These are phyloP conservation scores for Scomberomorus guttatus DNA, from an alignment of 2,797 vertebrate species.

Conservation along the genomic window DNA sequence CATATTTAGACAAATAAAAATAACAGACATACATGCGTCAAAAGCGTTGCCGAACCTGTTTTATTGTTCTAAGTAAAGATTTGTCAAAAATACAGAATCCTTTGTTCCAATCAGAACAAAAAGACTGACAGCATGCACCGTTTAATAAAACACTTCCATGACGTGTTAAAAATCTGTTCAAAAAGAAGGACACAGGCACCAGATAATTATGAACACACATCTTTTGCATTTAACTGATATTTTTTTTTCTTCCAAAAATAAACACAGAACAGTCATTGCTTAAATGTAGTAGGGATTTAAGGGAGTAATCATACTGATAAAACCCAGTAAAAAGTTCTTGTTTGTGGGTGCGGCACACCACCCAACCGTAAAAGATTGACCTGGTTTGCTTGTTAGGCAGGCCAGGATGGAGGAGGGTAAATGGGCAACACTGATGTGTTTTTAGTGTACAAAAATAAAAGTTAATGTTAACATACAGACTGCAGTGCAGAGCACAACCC, in stretches of 20 bases:
- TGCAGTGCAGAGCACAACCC: slow-evolving; percentile 27
- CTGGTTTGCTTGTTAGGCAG: slow-evolving; percentile 23
- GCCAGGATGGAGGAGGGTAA: slow-evolving; percentile 51
- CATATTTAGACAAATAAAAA: background rate
- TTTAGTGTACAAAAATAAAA: slow-evolving; percentile 77
- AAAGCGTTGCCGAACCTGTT: slow-evolving; percentile 64
- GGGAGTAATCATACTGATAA: slow-evolving; percentile 82
- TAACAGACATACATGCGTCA: background rate
- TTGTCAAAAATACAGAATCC: slow-evolving; percentile 82
- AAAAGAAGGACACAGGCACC: slow-evolving; percentile 76
- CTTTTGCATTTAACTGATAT: slow-evolving; percentile 56
- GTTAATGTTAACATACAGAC: slow-evolving; percentile 42
- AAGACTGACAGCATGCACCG: slow-evolving; percentile 78
- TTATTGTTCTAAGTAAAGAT: slow-evolving; percentile 79
- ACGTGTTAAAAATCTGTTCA: slow-evolving; percentile 83
- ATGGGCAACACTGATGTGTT: slow-evolving; percentile 56
- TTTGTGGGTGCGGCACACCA: slow-evolving; percentile 59
- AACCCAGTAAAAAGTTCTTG: slow-evolving; percentile 78
- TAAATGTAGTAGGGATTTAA: slow-evolving; percentile 43
- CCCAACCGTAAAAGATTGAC: slow-evolving; percentile 61
- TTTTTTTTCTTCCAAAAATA: slow-evolving; percentile 52
- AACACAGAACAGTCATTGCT: slow-evolving; percentile 61
- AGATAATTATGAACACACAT: slow-evolving; percentile 73
- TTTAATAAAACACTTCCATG: slow-evolving; percentile 82
- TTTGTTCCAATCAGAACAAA: slow-evolving; percentile 76